Base-by-base conservation (phyloP, 2,113 vertebrate genomes). In the Salvelinus fontinalis region DNA sequence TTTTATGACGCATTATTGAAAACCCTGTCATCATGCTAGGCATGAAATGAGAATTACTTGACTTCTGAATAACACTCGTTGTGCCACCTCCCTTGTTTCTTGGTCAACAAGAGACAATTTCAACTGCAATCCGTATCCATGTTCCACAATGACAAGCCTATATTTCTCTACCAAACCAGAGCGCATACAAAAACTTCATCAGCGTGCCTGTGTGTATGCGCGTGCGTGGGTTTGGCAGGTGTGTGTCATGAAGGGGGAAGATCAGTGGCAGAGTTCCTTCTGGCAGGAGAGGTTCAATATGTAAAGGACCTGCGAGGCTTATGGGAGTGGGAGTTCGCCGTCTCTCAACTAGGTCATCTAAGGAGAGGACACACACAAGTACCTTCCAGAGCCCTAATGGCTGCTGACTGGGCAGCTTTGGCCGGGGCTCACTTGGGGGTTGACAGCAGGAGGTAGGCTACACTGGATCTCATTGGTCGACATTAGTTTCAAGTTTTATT, bases 221-320 rank as follows among this genome's bases (percentile, higher is more conserved):
- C 20, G 39, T 27, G 60, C 26, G 62, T 49, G 62, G 29, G 62
- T 66, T 11, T 44, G 39, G 8, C 39, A 2, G 5, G 51, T 34
- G 49, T 57, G 49, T 20, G 39, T 26, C 22, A 24, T 29, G 64
- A 26, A 5, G 64, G 22, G 64, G 4, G 51, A 20, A 24, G 11
- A n/a, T 64, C 70, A 60, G 65, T 71, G 65, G 26, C 24, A 68
- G 72, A 77, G 75, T 70, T 81, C 83, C 67, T 75, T 70, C 77
- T 70, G 84, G 80, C 86, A 81, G 82, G 59, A 26, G 59, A 39
- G 29, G 75, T 91, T 91, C 84, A 81, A 89, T 89, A 79, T 4
- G 83, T 77, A 27, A 34, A 75, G 78, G 66, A 78, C 75, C 75
- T 78, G 77, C 59, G 73, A 73, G 70, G 78, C 67, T 12, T n/a